Conservation (phyloP, 2,888 invertebrate species). For the Harpalus rubripes region DNA sequence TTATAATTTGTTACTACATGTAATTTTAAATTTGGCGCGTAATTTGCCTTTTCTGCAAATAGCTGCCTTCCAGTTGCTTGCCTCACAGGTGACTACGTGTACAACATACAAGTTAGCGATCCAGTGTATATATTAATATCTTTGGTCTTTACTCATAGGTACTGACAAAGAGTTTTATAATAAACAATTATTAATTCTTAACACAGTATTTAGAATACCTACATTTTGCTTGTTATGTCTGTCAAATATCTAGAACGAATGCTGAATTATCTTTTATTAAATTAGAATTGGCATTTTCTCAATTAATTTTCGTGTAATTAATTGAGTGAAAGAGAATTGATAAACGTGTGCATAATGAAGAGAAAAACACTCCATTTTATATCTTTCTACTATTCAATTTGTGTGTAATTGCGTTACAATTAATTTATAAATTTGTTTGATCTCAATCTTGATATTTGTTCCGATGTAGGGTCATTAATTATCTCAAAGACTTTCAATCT, state of each 20-base stretch:
- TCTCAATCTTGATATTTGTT: constrained; percentile 52
- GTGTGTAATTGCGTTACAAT: constrained; percentile 45
- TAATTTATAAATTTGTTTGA: constrained; percentile 52
- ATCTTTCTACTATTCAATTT: constrained; percentile 27
- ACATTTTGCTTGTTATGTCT: too few species aligned
- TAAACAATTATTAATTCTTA: too few species aligned
- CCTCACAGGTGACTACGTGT: too few species aligned
- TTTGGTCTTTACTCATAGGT: too few species aligned
- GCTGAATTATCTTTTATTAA: not conserved
- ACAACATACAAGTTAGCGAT: too few species aligned
- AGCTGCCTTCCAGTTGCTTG: too few species aligned
- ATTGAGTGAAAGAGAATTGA: constrained; percentile 9
- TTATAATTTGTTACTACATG: too few species aligned
- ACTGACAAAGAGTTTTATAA: too few species aligned
- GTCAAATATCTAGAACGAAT: not conserved
- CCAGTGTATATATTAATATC: too few species aligned
- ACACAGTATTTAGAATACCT: too few species aligned
- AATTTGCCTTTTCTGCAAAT: too few species aligned
- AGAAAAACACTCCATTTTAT: constrained; percentile 16
- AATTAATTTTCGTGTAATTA: not conserved
- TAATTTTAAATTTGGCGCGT: too few species aligned
- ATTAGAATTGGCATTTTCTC: not conserved
- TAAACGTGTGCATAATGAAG: constrained; percentile 56
- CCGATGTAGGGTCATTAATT: constrained; percentile 37
- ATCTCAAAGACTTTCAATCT: constrained; percentile 26